These are phyloP conservation scores for Ischnura elegans DNA, from an alignment of 2,888 invertebrate genomes.

Conservation along the genomic window DNA sequence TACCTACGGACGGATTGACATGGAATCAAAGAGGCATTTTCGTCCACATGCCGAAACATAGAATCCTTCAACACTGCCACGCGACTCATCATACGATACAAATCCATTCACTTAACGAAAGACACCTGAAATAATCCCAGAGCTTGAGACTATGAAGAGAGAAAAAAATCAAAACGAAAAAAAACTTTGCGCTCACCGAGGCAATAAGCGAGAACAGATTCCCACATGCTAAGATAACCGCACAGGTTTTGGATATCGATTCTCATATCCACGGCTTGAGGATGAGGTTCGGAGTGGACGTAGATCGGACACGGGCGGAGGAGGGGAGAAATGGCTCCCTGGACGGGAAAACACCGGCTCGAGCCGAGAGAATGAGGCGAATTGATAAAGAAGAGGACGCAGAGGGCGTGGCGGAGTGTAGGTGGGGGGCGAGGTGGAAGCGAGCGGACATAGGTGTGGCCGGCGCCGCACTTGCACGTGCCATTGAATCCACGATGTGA, in stretches of 20 bases:
- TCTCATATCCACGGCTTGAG: not conserved
- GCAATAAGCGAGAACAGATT: not conserved
- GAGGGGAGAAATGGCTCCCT: not conserved
- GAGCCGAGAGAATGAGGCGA: not conserved
- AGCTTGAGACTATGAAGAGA: not conserved
- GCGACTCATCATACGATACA: no score
- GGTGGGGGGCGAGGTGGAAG: not conserved
- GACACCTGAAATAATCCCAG: no score
- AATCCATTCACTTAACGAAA: no score
- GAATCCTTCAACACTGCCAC: no score
- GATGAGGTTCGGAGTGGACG: not conserved
- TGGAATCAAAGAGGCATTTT: no score
- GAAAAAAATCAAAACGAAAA: not conserved
- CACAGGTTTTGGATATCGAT: not conserved
- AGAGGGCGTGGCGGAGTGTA: not conserved
- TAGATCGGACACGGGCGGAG: not conserved
- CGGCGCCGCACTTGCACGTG: slow-evolving; percentile 26
- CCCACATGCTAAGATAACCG: not conserved
- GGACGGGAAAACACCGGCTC: not conserved
- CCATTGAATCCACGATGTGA: slow-evolving; percentile 24
- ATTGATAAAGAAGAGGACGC: not conserved
- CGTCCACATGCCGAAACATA: no score
- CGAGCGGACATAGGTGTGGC: not conserved
- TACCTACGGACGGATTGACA: no score
- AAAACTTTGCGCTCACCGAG: not conserved